These are phyloP conservation scores for Chydorus sphaericus DNA, from an alignment of 2,888 invertebrate genomes.

Conservation along the genomic window DNA sequence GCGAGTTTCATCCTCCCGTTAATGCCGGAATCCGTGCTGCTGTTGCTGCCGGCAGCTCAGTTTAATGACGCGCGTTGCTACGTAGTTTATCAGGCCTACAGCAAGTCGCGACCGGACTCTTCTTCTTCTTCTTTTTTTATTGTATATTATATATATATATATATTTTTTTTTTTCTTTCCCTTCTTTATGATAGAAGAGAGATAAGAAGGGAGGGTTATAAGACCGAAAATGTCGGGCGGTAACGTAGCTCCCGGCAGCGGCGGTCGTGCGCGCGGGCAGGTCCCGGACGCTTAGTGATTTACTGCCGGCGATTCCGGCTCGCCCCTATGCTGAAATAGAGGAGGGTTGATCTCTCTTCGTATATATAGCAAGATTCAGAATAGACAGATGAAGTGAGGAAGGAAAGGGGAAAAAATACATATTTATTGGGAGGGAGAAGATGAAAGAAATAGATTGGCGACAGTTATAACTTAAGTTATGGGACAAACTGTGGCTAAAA, in stretches of 20 bases:
- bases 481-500: background rate
- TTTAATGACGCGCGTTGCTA: background rate
- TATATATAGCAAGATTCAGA: background rate
- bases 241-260: background rate
- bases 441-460: background rate
- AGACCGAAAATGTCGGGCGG: background rate
- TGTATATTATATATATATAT: too few species aligned
- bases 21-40: too few species aligned
- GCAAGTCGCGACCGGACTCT: background rate
- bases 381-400: too few species aligned
- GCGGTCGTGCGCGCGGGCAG: background rate
- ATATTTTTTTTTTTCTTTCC: too few species aligned
- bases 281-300: background rate
- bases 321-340: too few species aligned
- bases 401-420: too few species aligned
- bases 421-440: background rate
- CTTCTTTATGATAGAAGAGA: background rate
- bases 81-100: conserved; percentile 4
- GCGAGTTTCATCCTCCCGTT: too few species aligned
- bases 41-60: background rate
- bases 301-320: background rate
- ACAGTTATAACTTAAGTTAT: background rate
- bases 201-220: background rate
- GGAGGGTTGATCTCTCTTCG: background rate
- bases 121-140: too few species aligned